These are phyloP conservation scores for Martes martes DNA, from an alignment of 2,113 vertebrate species.

Conservation along the genomic window DNA sequence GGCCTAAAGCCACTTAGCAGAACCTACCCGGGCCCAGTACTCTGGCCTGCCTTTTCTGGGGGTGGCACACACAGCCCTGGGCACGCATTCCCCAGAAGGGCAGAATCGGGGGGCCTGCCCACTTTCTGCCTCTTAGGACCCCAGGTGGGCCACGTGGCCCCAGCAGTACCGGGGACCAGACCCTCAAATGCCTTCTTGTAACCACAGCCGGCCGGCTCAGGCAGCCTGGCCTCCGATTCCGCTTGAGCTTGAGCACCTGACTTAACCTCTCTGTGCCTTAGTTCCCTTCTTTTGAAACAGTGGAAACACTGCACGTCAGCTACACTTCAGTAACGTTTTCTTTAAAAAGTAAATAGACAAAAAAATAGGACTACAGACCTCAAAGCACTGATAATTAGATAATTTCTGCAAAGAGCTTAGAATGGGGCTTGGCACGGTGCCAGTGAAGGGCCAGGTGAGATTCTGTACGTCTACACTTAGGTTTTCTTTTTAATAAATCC, in stretches of 20 bases:
- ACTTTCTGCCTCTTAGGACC: background rate
- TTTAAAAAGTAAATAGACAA: background rate
- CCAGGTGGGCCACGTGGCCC: rapidly evolving
- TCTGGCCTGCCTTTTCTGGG: background rate
- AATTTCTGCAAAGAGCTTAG: background rate
- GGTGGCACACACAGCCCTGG: background rate
- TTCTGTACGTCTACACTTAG: background rate
- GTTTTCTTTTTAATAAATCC: background rate
- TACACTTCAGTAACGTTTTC: background rate
- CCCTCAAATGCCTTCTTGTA: background rate
- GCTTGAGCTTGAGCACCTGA: too few species aligned
- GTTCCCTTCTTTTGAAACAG: background rate
- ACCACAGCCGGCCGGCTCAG: too few species aligned
- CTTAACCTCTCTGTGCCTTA: background rate
- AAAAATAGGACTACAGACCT: rapidly evolving
- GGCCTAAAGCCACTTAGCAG: background rate
- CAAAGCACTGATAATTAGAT: background rate
- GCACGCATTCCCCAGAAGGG: background rate
- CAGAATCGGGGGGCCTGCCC: background rate
- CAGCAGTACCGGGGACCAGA: background rate
- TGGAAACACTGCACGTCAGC: rapidly evolving
- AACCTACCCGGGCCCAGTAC: rapidly evolving
- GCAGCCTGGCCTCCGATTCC: background rate
- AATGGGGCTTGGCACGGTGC: background rate
- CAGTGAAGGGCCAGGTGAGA: rapidly evolving